Conservation (phyloP, 2,888 invertebrate genomes). For the Phengaris alcon region DNA sequence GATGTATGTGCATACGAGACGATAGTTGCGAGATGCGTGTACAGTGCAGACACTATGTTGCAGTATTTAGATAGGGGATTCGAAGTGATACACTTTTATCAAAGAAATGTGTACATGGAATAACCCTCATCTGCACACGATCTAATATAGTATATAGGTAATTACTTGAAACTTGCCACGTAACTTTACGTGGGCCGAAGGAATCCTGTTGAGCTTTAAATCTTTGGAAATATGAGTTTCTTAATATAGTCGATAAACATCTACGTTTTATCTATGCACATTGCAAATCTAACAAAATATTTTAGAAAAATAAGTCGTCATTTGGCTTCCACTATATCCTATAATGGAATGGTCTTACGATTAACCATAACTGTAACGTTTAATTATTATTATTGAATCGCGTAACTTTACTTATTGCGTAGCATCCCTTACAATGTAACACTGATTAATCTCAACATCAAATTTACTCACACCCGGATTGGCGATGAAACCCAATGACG, state of each 20-base stretch:
- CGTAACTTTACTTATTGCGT: slow-evolving; percentile 20
- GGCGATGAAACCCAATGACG: neutral
- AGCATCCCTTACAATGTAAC: slow-evolving; percentile 23
- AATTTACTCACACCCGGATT: slow-evolving; percentile 1
- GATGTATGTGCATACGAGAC: neutral
- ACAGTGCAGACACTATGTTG: neutral
- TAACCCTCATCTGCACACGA: slow-evolving; percentile 1
- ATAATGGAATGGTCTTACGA: slow-evolving; percentile 76
- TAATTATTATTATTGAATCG: slow-evolving; percentile 12
- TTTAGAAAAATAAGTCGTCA: slow-evolving; percentile 78
- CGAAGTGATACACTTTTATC: neutral
- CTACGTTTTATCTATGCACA: slow-evolving; percentile 66
- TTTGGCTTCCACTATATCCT: slow-evolving; percentile 75
- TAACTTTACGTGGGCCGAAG: slow-evolving; percentile 58
- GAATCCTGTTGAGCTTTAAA: slow-evolving; percentile 73
- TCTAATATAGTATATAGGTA: neutral
- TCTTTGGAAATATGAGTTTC: slow-evolving; percentile 76
- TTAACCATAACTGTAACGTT: slow-evolving; percentile 55
- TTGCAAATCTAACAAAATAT: slow-evolving; percentile 76
- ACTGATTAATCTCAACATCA: slow-evolving; percentile 30
- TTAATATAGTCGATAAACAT: slow-evolving; percentile 72
- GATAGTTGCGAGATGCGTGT: neutral
- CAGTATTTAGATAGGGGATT: neutral
- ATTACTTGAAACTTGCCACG: slow-evolving; percentile 27
- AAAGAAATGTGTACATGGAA: neutral